Conservation (phyloP, 2,888 invertebrate genomes). For the Clunio marinus region DNA sequence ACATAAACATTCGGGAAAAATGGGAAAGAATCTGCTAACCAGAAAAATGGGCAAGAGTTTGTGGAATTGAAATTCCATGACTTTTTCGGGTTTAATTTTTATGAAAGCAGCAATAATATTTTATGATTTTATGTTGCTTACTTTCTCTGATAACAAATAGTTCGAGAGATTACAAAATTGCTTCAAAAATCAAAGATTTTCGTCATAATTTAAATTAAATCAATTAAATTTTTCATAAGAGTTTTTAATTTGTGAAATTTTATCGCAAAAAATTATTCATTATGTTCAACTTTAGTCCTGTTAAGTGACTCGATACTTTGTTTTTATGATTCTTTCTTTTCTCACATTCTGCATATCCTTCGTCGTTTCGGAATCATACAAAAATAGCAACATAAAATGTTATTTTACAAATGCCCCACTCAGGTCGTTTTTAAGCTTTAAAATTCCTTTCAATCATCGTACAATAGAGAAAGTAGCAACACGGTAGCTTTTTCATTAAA, state of each 20-base stretch:
- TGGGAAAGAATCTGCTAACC: conserved; percentile 11
- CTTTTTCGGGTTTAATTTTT: conserved; percentile 2
- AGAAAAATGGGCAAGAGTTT: conserved; percentile 11
- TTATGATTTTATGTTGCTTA: too few species aligned
- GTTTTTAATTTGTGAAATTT: too few species aligned
- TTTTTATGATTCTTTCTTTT: conserved; percentile 9
- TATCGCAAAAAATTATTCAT: too few species aligned
- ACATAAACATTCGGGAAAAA: not conserved
- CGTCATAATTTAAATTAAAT: too few species aligned
- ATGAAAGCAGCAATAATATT: not conserved
- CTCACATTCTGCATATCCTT: not conserved
- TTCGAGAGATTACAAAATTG: too few species aligned
- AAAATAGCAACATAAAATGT: conserved; percentile 38
- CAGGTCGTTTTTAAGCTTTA: conserved; percentile 1
- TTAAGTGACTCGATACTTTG: too few species aligned
- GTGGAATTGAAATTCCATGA: conserved; percentile 1
- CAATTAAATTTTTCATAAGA: too few species aligned
- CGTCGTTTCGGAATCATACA: too few species aligned
- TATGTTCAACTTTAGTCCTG: too few species aligned
- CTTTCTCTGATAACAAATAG: too few species aligned
- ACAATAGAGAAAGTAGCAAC: conserved; percentile 37
- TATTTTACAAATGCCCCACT: conserved; percentile 29
- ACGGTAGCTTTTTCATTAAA: conserved; percentile 29
- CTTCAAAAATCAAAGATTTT: too few species aligned
- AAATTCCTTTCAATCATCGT: not conserved